Conservation (phyloP, 1,140 invertebrate species). For the Diorhabda carinulata region DNA sequence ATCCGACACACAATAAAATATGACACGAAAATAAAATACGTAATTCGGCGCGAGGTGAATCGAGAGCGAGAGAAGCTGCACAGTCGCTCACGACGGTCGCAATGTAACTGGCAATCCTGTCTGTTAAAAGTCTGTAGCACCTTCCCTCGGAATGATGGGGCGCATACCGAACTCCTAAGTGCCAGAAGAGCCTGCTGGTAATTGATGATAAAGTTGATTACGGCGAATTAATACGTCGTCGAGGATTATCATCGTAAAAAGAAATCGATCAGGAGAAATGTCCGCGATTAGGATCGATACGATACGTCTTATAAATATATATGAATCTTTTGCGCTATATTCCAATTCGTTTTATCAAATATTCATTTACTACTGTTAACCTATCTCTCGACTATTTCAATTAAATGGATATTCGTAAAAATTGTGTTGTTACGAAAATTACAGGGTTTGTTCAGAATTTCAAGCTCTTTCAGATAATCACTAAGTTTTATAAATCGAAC, state of each 20-base stretch:
- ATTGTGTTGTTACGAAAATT: too few species aligned
- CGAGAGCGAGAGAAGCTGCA: constrained; percentile 14
- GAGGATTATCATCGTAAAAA: constrained; percentile 28
- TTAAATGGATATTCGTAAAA: too few species aligned
- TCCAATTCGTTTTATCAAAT: too few species aligned
- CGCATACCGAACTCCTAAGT: constrained; percentile 33
- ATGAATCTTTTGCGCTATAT: not conserved
- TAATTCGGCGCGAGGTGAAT: not conserved
- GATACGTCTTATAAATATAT: constrained; percentile 20
- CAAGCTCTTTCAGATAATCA: too few species aligned
- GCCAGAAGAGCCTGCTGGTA: constrained; percentile 36
- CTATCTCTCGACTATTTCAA: too few species aligned
- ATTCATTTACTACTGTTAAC: too few species aligned
- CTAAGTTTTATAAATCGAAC: too few species aligned
- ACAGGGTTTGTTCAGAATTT: too few species aligned
- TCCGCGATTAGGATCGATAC: constrained; percentile 19
- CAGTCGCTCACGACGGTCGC: constrained; percentile 29
- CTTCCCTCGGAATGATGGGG: constrained; percentile 38
- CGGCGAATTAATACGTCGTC: constrained; percentile 40
- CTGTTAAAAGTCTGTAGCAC: constrained; percentile 36
- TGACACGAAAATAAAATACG: constrained; percentile 2
- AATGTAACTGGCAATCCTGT: constrained; percentile 45
- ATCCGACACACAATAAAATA: not conserved
- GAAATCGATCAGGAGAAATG: constrained; percentile 23
- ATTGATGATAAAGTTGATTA: constrained; percentile 46